Evolutionary conservation across 2,888 invertebrate genomes (phyloP).

Genomic region (Cybosia mesomella): DNA sequence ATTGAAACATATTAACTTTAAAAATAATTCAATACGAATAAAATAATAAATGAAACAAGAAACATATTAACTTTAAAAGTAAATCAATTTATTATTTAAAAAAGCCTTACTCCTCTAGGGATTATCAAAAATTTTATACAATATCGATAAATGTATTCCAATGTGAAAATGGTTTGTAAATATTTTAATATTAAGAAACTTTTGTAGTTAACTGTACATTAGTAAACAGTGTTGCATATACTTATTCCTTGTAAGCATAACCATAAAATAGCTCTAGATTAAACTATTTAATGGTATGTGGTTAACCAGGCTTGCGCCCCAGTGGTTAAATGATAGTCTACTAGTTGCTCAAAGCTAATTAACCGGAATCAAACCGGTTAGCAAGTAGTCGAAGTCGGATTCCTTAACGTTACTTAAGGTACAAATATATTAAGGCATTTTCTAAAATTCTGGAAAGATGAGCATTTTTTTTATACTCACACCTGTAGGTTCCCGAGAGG

Average conservation of each 20-base stretch:
- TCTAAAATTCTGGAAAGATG: no score
- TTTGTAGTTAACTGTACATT: neutral
- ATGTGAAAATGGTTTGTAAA: neutral
- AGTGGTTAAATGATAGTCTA: constrained; percentile 36
- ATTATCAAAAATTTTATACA: no score
- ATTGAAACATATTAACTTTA: no score
- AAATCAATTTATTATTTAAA: no score
- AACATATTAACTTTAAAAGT: no score
- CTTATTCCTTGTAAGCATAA: constrained; percentile 3
- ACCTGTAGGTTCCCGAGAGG: no score
- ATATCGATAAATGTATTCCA: neutral
- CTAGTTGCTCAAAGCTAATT: constrained; percentile 34
- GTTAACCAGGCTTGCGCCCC: constrained; percentile 20
- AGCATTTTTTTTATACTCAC: no score
- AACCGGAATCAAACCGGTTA: constrained; percentile 43
- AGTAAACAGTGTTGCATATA: neutral
- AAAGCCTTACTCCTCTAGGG: no score
- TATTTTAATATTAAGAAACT: neutral
- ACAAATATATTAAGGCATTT: no score
- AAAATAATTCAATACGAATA: no score
- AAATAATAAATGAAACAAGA: no score
- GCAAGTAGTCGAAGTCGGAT: neutral
- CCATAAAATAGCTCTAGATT: neutral
- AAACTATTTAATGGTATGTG: constrained; percentile 3
- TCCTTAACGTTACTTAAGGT: neutral